Percentiles rank a stretch among this genome's conserved stretches.
Evolutionary conservation across 2,888 invertebrate genomes (phyloP).

Genomic region (Eupithecia inturbata): DNA sequence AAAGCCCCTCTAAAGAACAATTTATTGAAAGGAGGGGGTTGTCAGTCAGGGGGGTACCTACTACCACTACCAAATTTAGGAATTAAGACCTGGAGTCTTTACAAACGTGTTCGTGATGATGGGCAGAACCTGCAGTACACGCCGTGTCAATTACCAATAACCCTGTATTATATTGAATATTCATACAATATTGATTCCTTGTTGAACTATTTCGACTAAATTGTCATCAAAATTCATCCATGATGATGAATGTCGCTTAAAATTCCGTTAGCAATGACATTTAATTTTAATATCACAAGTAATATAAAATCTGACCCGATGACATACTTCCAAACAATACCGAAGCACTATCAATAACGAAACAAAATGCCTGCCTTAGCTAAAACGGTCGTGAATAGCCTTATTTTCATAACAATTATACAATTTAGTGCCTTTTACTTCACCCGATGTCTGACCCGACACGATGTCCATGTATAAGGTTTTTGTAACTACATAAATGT

Average conservation of each 20-base stretch:
- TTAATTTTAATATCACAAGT: constrained; percentile 9
- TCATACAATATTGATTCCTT: not conserved
- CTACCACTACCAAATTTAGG: too few relatives aligned
- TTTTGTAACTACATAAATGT: too few relatives aligned
- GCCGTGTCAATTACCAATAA: too few relatives aligned
- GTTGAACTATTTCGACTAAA: not conserved
- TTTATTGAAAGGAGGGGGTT: too few relatives aligned
- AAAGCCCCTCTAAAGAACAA: too few relatives aligned
- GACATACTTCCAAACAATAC: constrained; percentile 36
- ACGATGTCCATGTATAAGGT: not conserved
- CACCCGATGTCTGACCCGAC: not conserved
- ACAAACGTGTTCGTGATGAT: too few relatives aligned
- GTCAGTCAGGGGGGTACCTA: too few relatives aligned
- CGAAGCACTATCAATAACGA: constrained; percentile 33
- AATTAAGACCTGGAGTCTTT: too few relatives aligned
- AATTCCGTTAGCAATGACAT: not conserved
- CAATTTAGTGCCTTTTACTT: constrained; percentile 18
- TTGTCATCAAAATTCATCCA: not conserved
- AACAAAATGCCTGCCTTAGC: constrained; percentile 33
- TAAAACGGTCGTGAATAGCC: constrained; percentile 38
- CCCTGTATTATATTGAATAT: too few relatives aligned
- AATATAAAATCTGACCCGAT: constrained; percentile 28
- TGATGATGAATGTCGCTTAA: not conserved
- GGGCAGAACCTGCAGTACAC: too few relatives aligned
- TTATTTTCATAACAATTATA: constrained; percentile 43